A percentile compares a stretch with the other conserved stretches of the same genome.
Evolutionary conservation across 2,888 invertebrate species (phyloP).

Genomic region (Epiblema foenella): DNA sequence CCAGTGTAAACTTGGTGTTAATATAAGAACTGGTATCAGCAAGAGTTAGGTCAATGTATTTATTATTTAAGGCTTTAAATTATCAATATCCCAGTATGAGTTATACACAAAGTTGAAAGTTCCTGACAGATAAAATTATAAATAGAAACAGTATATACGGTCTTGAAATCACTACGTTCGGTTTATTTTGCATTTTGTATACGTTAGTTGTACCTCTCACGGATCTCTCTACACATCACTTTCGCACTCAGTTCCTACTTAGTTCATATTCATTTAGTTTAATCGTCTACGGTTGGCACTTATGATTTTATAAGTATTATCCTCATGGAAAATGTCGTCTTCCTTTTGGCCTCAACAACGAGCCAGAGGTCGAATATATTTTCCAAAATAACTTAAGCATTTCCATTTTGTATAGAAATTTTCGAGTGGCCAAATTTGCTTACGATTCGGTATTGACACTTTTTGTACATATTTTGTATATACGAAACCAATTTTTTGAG

Average conservation of each 20-base stretch:
- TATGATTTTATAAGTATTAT: slow-evolving; percentile 49
- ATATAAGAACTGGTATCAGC: slow-evolving; percentile 32
- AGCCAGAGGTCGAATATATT: slow-evolving; percentile 64
- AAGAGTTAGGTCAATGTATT: slow-evolving; percentile 43
- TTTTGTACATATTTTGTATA: slow-evolving; percentile 83
- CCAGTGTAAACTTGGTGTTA: slow-evolving; percentile 41
- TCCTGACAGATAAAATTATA: slow-evolving; percentile 55
- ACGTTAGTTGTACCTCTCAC: slow-evolving; percentile 62
- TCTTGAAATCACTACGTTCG: slow-evolving; percentile 47
- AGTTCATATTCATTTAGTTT: slow-evolving; percentile 78
- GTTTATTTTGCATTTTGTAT: slow-evolving; percentile 76
- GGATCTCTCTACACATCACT: slow-evolving; percentile 78
- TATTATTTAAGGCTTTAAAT: slow-evolving; percentile 41
- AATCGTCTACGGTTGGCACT: slow-evolving; percentile 57
- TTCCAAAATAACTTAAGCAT: slow-evolving; percentile 56
- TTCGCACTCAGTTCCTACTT: slow-evolving; percentile 83
- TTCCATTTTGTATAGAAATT: slow-evolving; percentile 59
- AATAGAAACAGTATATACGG: slow-evolving; percentile 33
- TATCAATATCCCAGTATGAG: slow-evolving; percentile 44
- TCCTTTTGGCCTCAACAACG: slow-evolving; percentile 58
- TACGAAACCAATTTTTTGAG: slow-evolving; percentile 69
- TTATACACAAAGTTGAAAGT: slow-evolving; percentile 52
- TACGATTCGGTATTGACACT: slow-evolving; percentile 64
- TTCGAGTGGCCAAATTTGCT: slow-evolving; percentile 79
- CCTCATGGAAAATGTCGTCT: slow-evolving; percentile 71